Base-by-base conservation (phyloP, 2,113 vertebrate species). In the Oostethus manadensis region DNA sequence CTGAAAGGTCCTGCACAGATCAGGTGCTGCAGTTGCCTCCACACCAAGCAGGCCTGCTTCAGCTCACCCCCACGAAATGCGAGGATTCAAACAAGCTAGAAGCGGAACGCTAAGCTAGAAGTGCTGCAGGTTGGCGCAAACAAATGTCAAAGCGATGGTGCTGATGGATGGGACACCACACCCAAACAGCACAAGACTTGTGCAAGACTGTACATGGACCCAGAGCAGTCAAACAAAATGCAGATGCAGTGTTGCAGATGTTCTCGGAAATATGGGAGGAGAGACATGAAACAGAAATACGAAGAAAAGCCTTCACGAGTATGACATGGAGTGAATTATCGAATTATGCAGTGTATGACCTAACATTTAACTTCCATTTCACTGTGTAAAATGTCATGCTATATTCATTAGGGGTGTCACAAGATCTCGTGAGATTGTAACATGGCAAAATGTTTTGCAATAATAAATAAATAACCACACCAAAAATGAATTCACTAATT, bases 1-100 rank as follows among this genome's bases (percentile, higher is more conserved):
- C 51, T 66, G 61, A 77, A 62, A 75, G 53, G 40, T 61, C 42
- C 55, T 58, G 51, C 21, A 49, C 57, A 71, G 49, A 11, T 50
- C 51, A 20, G 7, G 20, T 6, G 33, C 38, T 33, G 43, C 22
- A 33, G 5, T 18, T 48, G 18, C 18, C 23, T 60, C 3, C 3
- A 57, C 26, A 66, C 42, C 67, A 53, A 62, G 10, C 13, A 58
- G 21, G 17, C 9, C 33, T 38, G 11, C 29, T 33, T 47, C 45
- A 55, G 8, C 23, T 61, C 42, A 22, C 22, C 38, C 51, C 29
- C 17, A 1, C 29, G 50, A 54, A 53, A 54, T 54, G 33, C 17
- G 29, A 54, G 42, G 51, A 63, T 35, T 2, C 33, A 40, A 45
- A 53, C 22, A 44, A 60, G 55, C 21, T 35, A 35, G 56, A 46